A percentile compares a stretch with the other conserved stretches of the same genome.
Evolutionary conservation across 2,113 vertebrate species (phyloP).

Genomic region (Chionomys nivalis): DNA sequence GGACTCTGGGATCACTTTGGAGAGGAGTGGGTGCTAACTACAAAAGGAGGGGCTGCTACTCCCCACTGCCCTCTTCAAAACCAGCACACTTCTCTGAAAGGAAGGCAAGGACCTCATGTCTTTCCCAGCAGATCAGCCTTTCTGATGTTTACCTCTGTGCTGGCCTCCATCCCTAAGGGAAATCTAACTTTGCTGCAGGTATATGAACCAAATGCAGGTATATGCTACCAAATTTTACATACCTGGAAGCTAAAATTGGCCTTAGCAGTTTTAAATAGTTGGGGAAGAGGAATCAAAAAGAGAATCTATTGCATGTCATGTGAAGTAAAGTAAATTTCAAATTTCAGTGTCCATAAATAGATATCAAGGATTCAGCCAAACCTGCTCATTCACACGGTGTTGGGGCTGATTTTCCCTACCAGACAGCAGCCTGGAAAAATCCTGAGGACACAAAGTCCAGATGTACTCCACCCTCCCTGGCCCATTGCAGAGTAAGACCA

Average conservation of each 20-base stretch:
- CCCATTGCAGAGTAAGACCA: too few species aligned
- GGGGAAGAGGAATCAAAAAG: background rate
- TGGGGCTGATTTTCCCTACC: background rate
- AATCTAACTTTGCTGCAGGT: rapidly evolving
- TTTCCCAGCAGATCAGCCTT: background rate
- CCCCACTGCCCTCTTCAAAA: background rate
- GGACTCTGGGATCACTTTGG: too few species aligned
- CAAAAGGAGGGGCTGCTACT: background rate
- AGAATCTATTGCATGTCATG: background rate
- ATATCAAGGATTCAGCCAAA: rapidly evolving
- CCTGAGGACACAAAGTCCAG: background rate
- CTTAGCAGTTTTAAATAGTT: background rate
- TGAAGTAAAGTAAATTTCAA: background rate
- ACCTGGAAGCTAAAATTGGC: background rate
- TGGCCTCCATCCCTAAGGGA: rapidly evolving
- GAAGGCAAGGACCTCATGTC: rapidly evolving
- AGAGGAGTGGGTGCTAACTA: background rate
- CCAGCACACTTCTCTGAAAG: background rate
- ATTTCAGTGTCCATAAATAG: background rate
- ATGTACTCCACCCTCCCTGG: background rate
- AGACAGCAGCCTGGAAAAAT: background rate
- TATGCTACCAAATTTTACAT: rapidly evolving
- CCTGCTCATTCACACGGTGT: background rate
- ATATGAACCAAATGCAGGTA: background rate
- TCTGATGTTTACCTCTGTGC: rapidly evolving